Evolutionary conservation across 2,888 invertebrate genomes (phyloP).

Genomic region (Sphaerophoria taeniata): DNA sequence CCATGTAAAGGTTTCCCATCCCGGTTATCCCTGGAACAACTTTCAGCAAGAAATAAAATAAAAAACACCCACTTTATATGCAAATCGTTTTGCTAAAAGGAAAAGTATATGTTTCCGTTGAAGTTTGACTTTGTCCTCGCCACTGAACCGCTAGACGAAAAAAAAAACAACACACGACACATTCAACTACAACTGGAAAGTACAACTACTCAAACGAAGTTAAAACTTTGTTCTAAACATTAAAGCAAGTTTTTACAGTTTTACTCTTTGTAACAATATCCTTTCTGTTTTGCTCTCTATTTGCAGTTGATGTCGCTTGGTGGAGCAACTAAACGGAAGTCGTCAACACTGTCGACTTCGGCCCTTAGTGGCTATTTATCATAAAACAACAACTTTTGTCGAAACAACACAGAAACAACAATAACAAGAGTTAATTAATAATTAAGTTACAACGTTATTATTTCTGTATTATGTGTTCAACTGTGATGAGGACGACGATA

Average conservation of each 20-base stretch:
- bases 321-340: background rate
- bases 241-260: constrained; percentile 32
- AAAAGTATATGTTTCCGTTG: constrained; percentile 57
- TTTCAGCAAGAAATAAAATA: background rate
- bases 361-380: constrained; percentile 19
- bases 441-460: constrained; percentile 48
- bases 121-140: constrained; percentile 38
- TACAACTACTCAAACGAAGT: constrained; percentile 68
- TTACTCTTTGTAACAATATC: constrained; percentile 13
- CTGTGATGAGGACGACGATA: constrained; percentile 48
- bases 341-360: too few species aligned
- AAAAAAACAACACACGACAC: constrained; percentile 17
- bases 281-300: background rate
- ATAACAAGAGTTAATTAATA: constrained; percentile 63
- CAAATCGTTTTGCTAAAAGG: constrained; percentile 55
- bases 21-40: background rate
- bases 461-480: constrained; percentile 66
- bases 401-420: constrained; percentile 7
- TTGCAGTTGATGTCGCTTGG: constrained; percentile 36
- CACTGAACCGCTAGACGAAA: background rate
- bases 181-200: constrained; percentile 31
- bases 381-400: constrained; percentile 25
- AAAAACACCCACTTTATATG: constrained; percentile 49
- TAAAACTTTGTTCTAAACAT: constrained; percentile 28
- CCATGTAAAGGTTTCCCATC: background rate